Evolutionary conservation across 2,797 vertebrate species (phyloP), one percentile per base, ranked within the genome.

Genomic region (Xiphorhynchus erythropygius): DNA sequence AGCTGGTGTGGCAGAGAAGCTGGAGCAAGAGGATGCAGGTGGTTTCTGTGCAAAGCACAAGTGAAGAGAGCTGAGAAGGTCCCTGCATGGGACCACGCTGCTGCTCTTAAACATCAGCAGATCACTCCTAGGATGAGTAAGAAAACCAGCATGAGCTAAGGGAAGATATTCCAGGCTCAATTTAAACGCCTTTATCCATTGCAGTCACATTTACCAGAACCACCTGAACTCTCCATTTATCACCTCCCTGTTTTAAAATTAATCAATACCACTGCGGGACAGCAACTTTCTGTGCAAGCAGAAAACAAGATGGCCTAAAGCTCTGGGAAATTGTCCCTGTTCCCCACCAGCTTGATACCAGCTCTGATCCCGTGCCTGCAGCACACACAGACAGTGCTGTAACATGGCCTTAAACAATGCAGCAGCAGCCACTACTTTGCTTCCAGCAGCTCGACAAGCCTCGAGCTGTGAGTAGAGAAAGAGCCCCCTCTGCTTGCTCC

Each of bases 401-500:
- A 78, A 75, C 62, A 7, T 1, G 18, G 41, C 56, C 59, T 67
- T 35, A 52, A 80, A 92, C 89, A 84, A 89, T 70, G 84, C 87
- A 82, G 93, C 90, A 89, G 64, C 41, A 18, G 85, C 37, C 3
- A 28, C 69, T 83, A 28, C 76, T 90, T 78, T 55, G 86, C 87
- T 94, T 94, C 92, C 94, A 94, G 91, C 82, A 81, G 92, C 68
- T 94, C 65, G 9, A 78, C 64, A 35, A 94, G 93, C 85, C 78
- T 91, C 0, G 64, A 95, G 92, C 83, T 1, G 19, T 64, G 68
- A 89, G 56, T 50, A 91, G 94, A 90, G 96, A 96, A 96, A 96
- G 95, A 95, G 87, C 91, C 91, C 83, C 93, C 93, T 93, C 93
- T 87, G 88, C 93, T 96, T 94, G 93, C 90, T 94, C 82, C 85